These are phyloP conservation scores for Neosilurus mollespiculum DNA, from an alignment of 2,797 vertebrate genomes.

Conservation along the genomic window DNA sequence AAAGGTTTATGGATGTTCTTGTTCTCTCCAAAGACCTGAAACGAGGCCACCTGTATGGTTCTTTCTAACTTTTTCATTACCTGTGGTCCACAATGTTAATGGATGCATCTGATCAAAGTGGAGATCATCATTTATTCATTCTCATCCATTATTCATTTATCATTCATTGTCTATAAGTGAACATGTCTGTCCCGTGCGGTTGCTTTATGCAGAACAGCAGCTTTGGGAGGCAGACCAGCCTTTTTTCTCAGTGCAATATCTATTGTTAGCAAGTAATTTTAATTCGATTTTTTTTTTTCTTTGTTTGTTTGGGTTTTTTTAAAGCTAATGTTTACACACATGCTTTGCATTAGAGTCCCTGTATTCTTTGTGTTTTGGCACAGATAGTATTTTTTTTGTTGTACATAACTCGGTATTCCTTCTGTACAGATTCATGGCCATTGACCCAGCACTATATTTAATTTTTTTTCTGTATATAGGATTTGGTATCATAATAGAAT, in stretches of 20 bases:
- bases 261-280: not conserved
- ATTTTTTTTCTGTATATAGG: not conserved
- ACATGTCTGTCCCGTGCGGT: not conserved
- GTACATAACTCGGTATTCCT: not conserved
- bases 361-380: not conserved
- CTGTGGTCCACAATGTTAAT: not conserved
- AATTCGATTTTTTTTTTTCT: too few relatives aligned
- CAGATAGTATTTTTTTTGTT: not conserved
- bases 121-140: conserved; percentile 28
- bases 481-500: not conserved
- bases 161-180: conserved; percentile 6
- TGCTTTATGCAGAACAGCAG: not conserved
- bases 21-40: not conserved
- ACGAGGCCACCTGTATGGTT: not conserved
- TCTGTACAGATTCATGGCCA: not conserved
- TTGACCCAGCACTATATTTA: not conserved
- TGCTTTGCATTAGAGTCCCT: too few relatives aligned
- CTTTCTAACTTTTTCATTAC: not conserved
- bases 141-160: conserved; percentile 3
- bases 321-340: not conserved
- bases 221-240: not conserved
- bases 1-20: not conserved
- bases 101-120: conserved; percentile 3
- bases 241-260: not conserved
- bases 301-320: too few relatives aligned